Base-by-base conservation (phyloP, 1,140 invertebrate genomes). In the Eriocheir sinensis region DNA sequence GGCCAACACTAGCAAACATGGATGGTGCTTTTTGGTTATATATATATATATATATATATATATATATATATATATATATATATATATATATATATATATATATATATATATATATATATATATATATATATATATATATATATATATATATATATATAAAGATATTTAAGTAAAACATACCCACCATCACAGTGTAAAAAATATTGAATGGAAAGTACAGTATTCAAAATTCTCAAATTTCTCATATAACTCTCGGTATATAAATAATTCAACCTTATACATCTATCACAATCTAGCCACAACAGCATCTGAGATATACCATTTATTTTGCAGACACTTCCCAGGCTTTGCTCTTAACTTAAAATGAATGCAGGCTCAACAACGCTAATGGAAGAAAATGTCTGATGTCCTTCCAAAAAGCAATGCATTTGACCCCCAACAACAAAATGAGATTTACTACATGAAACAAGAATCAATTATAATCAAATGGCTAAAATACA, bases 81-180 rank as follows among this genome's bases (percentile, higher is more conserved):
- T 89, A 89, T 89, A 89, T 89, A 89, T 89, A 89, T 48, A 89
- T 41, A 89, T 89, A 89, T 48, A 89, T 89, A 48, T 48, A 89
- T 89, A 89, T 48, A 89, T 89, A 89, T 89, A 89, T 44, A 89
- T 89, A 89, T 89, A 89, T 89, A 89, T 44, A 89, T 89, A 40
- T 89, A 48, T 53, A 9, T 53, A 53, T 53, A 9, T 53, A 53
- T 53, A 9, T 53, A 53, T 53, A 53, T 53, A 53, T 9, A 9
- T 3, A 9, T 53, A 53, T 53, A 9, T 53, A 53, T 53, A 53
- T 53, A 53, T 53, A 53, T 53, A 53, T 53, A 6, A 4, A 6
- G 44, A 48, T n/a, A n/a, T n/a, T n/a, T n/a, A n/a, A n/a, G n/a
- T n/a, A n/a, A n/a, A n/a, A n/a, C n/a, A n/a, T n/a, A n/a, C n/a